Evolutionary conservation across 2,888 invertebrate species (phyloP), one percentile per base, ranked within the genome.

Genomic region (Neoscelio sp.): DNA sequence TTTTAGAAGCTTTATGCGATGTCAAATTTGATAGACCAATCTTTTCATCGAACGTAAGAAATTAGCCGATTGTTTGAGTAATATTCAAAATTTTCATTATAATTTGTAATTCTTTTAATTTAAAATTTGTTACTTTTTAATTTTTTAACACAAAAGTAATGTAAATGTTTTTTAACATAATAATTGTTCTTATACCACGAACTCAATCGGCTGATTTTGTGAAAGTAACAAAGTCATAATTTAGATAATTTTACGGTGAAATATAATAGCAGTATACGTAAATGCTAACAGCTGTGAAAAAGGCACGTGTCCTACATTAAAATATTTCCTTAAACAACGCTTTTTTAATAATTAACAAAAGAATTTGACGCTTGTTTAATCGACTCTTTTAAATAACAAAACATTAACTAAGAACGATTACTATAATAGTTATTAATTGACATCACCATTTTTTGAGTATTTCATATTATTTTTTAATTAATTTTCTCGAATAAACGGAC

Each of bases 1-100:
- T 85, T 85, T 86, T 85, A 67, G 74, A 84, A 80, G 82, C 78
- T 83, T 84, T 80, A 71, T 48, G 71, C 62, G 30, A 58, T 68
- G 40, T 35, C 26, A 33, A 38, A 12, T 33, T 46, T 58, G 30
- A 56, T 35, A 46, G 44, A 62, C 6, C 12, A 48, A 48, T 58
- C 67, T 62, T 54, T 38, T 50, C 58, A 54, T 46, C 64, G 23
- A 42, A 15, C 17, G 15, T 13, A 28, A 3, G 2, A 10, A 17
- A 65, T 52, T 52, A 65, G 35, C 13, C 40, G 30, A 15, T n/a
- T n/a, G n/a, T n/a, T n/a, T n/a, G n/a, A n/a, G n/a, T n/a, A n/a
- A n/a, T n/a, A n/a, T n/a, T n/a, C n/a, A n/a, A n/a, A n/a, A n/a
- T n/a, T n/a, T n/a, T n/a, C n/a, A n/a, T n/a, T n/a, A n/a, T n/a